phyloP scores from a whole-genome alignment of 2,113 vertebrate genomes.

The Atherinomorus stipes region DNA sequence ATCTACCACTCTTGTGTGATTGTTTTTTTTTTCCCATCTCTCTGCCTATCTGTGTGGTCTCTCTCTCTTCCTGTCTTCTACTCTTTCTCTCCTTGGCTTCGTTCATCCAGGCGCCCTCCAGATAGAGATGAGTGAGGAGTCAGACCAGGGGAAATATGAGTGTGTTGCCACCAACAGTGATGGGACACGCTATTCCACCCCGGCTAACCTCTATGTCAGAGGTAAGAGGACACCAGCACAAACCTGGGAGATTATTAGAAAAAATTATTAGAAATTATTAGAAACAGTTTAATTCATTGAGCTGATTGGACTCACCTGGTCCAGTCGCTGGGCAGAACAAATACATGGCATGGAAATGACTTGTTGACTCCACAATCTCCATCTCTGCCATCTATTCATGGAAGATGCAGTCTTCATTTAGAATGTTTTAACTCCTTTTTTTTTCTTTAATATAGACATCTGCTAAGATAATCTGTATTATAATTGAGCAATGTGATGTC shows the following conservation, averaged over 20 bases:
- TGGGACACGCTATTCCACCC: constrained; percentile 98
- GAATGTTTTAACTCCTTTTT: neutral
- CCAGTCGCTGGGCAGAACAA: too few species aligned
- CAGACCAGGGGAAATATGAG: constrained; percentile 99
- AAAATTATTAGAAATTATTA: too few species aligned
- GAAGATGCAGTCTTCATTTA: neutral
- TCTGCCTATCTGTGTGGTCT: constrained; percentile 54
- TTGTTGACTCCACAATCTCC: too few species aligned
- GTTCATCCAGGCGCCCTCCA: constrained; percentile 93
- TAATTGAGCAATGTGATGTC: constrained; percentile 5
- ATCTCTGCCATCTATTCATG: too few species aligned
- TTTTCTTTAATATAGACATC: neutral
- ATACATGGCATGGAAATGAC: too few species aligned
- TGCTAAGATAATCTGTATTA: constrained; percentile 3
- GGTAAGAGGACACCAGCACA: constrained; percentile 84
- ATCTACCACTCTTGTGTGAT: constrained; percentile 72
- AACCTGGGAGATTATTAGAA: neutral
- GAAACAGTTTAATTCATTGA: too few species aligned
- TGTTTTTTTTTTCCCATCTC: constrained; percentile 44
- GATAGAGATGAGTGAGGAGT: constrained; percentile 98
- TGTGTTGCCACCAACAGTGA: constrained; percentile 99
- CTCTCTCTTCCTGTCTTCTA: constrained; percentile 39
- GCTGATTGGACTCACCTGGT: too few species aligned
- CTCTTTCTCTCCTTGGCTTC: constrained; percentile 35
- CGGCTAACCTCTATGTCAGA: constrained; percentile 99